phyloP scores from a whole-genome alignment of 1,140 invertebrate genomes.

The Parasteatoda tepidariorum region DNA sequence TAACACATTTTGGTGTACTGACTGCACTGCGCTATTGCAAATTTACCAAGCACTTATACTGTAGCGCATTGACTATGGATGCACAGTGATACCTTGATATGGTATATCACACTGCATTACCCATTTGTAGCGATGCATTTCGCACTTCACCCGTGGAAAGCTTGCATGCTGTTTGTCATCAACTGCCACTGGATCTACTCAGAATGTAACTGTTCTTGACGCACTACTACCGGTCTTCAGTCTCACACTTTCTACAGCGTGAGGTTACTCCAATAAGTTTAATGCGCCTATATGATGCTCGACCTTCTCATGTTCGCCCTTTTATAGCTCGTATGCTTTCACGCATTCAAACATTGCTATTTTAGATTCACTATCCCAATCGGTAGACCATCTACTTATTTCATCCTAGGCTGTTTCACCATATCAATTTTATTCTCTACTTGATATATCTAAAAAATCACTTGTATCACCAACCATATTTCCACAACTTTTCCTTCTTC shows the following conservation, averaged over 20 bases:
- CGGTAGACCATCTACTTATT: too few relatives aligned
- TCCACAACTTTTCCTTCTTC: neutral
- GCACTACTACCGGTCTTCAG: too few relatives aligned
- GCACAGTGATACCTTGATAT: neutral
- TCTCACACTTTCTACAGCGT: too few relatives aligned
- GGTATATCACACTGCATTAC: neutral
- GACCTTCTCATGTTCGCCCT: too few relatives aligned
- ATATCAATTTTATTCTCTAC: neutral
- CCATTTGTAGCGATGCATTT: too few relatives aligned
- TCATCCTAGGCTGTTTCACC: neutral
- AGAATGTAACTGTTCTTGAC: too few relatives aligned
- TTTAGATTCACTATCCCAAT: neutral
- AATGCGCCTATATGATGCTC: too few relatives aligned
- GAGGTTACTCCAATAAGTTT: too few relatives aligned
- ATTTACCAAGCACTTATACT: constrained; percentile 41
- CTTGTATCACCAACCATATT: too few relatives aligned
- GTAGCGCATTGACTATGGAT: constrained; percentile 51
- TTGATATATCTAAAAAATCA: neutral
- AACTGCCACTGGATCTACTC: too few relatives aligned
- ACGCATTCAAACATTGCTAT: neutral
- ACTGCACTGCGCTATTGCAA: neutral
- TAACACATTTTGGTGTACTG: neutral
- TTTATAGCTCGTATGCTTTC: neutral
- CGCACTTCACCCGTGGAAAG: too few relatives aligned
- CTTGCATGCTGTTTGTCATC: too few relatives aligned